phyloP scores from a whole-genome alignment of 1,140 invertebrate genomes.

The Aphidius ervi region DNA sequence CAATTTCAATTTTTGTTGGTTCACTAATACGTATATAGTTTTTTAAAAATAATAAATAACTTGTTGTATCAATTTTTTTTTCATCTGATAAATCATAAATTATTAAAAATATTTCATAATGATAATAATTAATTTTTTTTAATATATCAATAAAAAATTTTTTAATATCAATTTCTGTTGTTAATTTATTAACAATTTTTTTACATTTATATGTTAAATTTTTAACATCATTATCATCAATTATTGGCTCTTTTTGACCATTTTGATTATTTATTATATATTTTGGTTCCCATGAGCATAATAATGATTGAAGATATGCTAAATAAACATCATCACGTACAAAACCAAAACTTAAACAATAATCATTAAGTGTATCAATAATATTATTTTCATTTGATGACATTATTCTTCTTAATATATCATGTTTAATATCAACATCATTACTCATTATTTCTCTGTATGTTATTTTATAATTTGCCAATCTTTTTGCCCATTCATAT shows the following conservation, averaged over 20 bases:
- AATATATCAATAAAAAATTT: constrained; percentile 18
- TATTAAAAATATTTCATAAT: constrained; percentile 50
- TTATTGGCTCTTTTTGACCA: constrained; percentile 30
- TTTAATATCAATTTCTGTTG: constrained; percentile 34
- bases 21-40: constrained; percentile 39
- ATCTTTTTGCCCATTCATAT: constrained; percentile 35
- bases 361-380: constrained; percentile 38
- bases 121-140: constrained; percentile 44
- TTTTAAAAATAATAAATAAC: constrained; percentile 39
- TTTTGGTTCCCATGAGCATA: constrained; percentile 45
- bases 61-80: constrained; percentile 28
- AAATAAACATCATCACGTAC: constrained; percentile 40
- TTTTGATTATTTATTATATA: constrained; percentile 3
- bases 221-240: constrained; percentile 33
- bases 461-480: constrained; percentile 34
- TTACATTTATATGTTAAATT: constrained; percentile 36
- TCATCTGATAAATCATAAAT: constrained; percentile 40
- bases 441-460: constrained; percentile 40
- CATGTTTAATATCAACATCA: constrained; percentile 29
- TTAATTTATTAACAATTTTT: constrained; percentile 29
- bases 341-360: constrained; percentile 41
- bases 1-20: constrained; percentile 39
- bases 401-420: constrained; percentile 40
- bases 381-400: constrained; percentile 28
- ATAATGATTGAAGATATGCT: constrained; percentile 39